Conservation (phyloP, 2,113 vertebrate genomes). For the Parotia lawesii region DNA sequence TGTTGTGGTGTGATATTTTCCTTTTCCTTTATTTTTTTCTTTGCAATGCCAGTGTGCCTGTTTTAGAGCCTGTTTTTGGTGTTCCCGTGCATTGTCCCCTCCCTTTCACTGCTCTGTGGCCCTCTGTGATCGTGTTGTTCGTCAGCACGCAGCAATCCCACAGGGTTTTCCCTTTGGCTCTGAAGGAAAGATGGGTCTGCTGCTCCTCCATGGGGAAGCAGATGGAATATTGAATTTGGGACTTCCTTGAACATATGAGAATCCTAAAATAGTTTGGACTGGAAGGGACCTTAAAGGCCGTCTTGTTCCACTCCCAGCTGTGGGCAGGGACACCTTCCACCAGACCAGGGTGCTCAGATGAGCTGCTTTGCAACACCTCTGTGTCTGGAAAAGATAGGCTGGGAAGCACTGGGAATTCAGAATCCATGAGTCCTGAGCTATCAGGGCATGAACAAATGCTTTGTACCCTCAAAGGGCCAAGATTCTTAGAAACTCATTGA, state of each 20-base stretch:
- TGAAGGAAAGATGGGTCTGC: neutral
- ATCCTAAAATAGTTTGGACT: neutral
- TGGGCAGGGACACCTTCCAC: neutral
- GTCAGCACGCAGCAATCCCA: neutral
- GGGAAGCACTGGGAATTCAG: neutral
- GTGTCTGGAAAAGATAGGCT: neutral
- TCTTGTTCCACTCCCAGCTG: neutral
- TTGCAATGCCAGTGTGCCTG: neutral
- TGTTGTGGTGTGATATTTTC: constrained; percentile 36
- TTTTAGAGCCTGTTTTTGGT: neutral
- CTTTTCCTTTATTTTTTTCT: neutral
- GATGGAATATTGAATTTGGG: neutral
- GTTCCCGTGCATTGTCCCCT: neutral
- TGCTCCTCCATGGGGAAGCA: neutral
- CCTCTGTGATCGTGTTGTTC: neutral
- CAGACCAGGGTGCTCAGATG: neutral
- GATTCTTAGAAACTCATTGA: neutral
- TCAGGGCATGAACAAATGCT: neutral
- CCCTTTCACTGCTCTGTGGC: neutral
- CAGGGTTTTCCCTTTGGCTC: constrained; percentile 15
- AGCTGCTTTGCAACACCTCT: neutral
- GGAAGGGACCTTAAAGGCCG: neutral
- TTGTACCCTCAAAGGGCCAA: neutral
- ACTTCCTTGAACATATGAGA: neutral
- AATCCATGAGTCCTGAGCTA: neutral